Conservation (phyloP, 2,113 vertebrate species). For the Lontra canadensis region DNA sequence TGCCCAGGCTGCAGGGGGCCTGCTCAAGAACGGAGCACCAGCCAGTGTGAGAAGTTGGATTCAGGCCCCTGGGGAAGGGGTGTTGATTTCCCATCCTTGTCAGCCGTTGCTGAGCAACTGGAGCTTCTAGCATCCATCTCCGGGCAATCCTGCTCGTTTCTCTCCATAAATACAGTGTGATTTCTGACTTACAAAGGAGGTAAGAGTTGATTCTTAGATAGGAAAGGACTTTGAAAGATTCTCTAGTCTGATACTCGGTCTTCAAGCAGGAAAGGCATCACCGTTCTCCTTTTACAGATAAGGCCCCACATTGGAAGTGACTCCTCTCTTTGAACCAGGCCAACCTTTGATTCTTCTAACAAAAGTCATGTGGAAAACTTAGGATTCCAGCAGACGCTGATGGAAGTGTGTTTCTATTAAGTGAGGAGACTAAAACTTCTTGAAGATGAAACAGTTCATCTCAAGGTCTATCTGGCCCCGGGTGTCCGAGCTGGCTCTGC, state of each 20-base stretch:
- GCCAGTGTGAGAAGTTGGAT: neutral
- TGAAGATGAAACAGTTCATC: neutral
- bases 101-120: slow-evolving; percentile 16
- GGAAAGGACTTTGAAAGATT: neutral
- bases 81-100: neutral
- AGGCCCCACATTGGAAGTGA: neutral
- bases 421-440: neutral
- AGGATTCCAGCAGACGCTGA: neutral
- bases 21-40: neutral
- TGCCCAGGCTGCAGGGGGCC: neutral
- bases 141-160: neutral
- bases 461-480: neutral
- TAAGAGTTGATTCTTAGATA: slow-evolving; percentile 23
- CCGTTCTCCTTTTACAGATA: neutral
- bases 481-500: neutral
- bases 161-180: neutral
- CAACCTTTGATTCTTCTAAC: slow-evolving; percentile 1
- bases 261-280: neutral
- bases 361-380: slow-evolving; percentile 16
- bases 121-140: neutral
- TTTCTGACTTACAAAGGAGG: slow-evolving; percentile 33
- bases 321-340: neutral
- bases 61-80: neutral
- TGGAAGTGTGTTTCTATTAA: neutral
- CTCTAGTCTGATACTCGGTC: neutral